Conservation (phyloP, 2,888 invertebrate species). For the Podotricha telesiphe region DNA sequence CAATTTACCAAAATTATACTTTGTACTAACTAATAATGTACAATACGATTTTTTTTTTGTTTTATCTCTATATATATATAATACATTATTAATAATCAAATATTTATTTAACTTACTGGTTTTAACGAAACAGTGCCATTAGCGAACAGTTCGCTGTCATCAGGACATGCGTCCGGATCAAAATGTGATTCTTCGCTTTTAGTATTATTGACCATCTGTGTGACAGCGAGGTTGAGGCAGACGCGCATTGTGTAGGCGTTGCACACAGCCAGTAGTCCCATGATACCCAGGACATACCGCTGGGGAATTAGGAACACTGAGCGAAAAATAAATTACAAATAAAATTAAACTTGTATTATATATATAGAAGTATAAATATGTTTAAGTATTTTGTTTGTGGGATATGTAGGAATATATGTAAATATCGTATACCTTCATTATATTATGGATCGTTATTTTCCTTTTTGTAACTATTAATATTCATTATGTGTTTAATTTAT, state of each 20-base stretch:
- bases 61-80: too few relatives aligned
- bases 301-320: constrained; percentile 86
- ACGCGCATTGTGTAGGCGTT: constrained; percentile 91
- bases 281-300: constrained; percentile 87
- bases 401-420: too few relatives aligned
- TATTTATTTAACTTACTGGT: constrained; percentile 59
- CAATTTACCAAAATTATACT: too few relatives aligned
- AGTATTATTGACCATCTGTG: constrained; percentile 85
- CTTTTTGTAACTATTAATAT: too few relatives aligned
- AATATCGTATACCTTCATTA: too few relatives aligned
- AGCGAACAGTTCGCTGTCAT: constrained; percentile 61
- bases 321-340: constrained; percentile 56
- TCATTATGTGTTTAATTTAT: too few relatives aligned
- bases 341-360: constrained; percentile 13
- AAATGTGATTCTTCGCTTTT: constrained; percentile 62
- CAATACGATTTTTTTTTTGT: too few relatives aligned
- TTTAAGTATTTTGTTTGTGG: too few relatives aligned
- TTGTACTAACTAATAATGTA: too few relatives aligned
- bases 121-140: constrained; percentile 68
- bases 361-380: not conserved
- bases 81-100: too few relatives aligned
- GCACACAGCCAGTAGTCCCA: constrained; percentile 89
- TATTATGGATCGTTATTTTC: too few relatives aligned
- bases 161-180: constrained; percentile 73
- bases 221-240: constrained; percentile 88